Base-by-base conservation (phyloP, 2,888 invertebrate genomes). In the Cryptops parisi region DNA sequence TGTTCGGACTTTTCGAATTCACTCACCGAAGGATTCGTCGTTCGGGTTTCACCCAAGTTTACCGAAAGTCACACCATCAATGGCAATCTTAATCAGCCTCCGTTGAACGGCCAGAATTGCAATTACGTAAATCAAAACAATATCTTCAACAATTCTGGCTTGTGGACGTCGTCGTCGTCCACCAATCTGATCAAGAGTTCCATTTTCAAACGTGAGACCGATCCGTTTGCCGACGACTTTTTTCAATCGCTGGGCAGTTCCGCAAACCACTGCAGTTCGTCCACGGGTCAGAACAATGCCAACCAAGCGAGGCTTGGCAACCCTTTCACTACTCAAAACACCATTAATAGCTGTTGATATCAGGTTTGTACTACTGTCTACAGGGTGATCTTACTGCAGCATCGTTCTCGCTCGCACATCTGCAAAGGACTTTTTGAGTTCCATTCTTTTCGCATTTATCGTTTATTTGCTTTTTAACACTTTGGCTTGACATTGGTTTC, bases 211-310 rank as follows among this genome's bases (percentile, higher is more conserved):
- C 76, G 84, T 49, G 86, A 86, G 64, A 78, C 78, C 45, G 89
- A 90, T 71, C 90, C 90, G 1, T 90, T 90, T 64, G 89, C 87
- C 60, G 84, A 84, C 52, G 85, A 86, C 60, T 89, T 89, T 70
- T 90, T 90, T 65, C 33, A 52, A 2, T 27, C 54, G 9, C 39
- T 52, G 6, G n/a, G n/a, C n/a, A n/a, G n/a, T n/a, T n/a, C n/a
- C n/a, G n/a, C n/a, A n/a, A n/a, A n/a, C n/a, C n/a, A n/a, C n/a
- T n/a, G n/a, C n/a, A n/a, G n/a, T n/a, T 41, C 51, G 2, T 26
- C n/a, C 3, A 26, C 24, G 12, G 15, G 6, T 33, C 6, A 33
- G 15, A 33, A 33, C 33, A 33, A 33, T 33, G 33, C 33, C 33
- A 33, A 33, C 33, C 33, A 33, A 33, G 33, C 33, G 15, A 33